These are phyloP conservation scores for Bostrychus sinensis DNA, from an alignment of 2,113 vertebrate genomes.

Conservation along the genomic window DNA sequence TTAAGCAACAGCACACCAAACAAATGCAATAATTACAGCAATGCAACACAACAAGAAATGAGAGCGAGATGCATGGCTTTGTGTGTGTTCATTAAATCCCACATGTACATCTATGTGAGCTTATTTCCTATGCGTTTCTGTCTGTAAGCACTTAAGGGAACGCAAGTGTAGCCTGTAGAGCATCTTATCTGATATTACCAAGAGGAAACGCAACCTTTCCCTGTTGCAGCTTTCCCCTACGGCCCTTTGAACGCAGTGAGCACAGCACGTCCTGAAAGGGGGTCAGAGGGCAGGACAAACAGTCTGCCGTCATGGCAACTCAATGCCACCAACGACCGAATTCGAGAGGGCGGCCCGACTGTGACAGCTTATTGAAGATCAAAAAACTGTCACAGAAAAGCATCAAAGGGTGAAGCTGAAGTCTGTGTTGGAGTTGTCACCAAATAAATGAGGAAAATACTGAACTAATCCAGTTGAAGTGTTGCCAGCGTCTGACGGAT, in stretches of 20 bases:
- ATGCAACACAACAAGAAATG: constrained; percentile 39
- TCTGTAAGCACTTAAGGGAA: constrained; percentile 45
- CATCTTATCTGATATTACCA: constrained; percentile 62
- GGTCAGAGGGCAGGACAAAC: constrained; percentile 75
- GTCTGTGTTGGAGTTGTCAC: background rate
- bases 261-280: constrained; percentile 66
- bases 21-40: constrained; percentile 66
- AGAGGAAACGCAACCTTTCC: constrained; percentile 46
- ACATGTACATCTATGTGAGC: constrained; percentile 26
- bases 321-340: constrained; percentile 58
- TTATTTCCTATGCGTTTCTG: constrained; percentile 44
- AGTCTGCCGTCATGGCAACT: constrained; percentile 77
- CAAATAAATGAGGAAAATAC: constrained; percentile 7
- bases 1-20: constrained; percentile 60
- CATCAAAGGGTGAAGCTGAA: constrained; percentile 1
- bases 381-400: constrained; percentile 3
- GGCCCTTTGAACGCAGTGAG: constrained; percentile 66
- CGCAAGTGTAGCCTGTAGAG: constrained; percentile 43
- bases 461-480: constrained; percentile 5
- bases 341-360: constrained; percentile 23
- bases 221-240: constrained; percentile 12
- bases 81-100: constrained; percentile 43
- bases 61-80: constrained; percentile 20
- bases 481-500: background rate
- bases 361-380: constrained; percentile 18